Evolutionary conservation across 2,797 vertebrate species (phyloP), one percentile per base, ranked within the genome.

Genomic region (Spinibarbus caldwelli): DNA sequence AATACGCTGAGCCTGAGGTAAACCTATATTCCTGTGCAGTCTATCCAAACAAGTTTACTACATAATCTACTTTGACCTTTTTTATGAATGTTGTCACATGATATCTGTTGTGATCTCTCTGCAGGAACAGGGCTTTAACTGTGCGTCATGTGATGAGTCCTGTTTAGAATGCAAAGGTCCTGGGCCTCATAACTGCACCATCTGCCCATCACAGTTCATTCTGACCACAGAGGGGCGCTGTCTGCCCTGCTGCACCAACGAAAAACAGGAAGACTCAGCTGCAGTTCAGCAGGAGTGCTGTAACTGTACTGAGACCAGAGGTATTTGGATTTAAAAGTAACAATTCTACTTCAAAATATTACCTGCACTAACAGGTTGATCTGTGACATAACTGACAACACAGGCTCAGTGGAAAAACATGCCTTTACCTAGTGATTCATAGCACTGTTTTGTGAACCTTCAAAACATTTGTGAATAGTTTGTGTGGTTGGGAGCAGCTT

Each of bases 151-250:
- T 17, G 94, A 99, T 19, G 80, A 90, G 41, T 96, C 96, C 9
- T 99, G 98, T 81, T 38, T 91, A 19, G 95, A 97, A 89, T 99
- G 98, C 89, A 94, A 94, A 78, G 98, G 97, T 1, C 94, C 96
- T 0, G 95, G 97, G 0, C 87, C 91, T 1, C 78, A 92, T 82
- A 97, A 98, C 93, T 99, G 98, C 91, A 98, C 96, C 0, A 4
- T 81, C 62, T 99, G 98, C 70, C 94, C 94, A 0, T 89, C 93
- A 87, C 89, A 89, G 92, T 90, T 94, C 94, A 87, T 95, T 93
- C 80, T 96, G 83, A 92, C 94, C 85, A 92, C 96, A 0, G 94
- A 95, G 31, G 93, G 95, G 59, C 96, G 96, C 88, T 99, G 98
- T 92, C 92, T 99, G 80, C 95, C 85, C 5, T 99, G 98, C 80